A percentile compares a stretch with the other conserved stretches of the same genome.
Evolutionary conservation across 2,113 vertebrate genomes (phyloP).

Genomic region (Heterochromis multidens): DNA sequence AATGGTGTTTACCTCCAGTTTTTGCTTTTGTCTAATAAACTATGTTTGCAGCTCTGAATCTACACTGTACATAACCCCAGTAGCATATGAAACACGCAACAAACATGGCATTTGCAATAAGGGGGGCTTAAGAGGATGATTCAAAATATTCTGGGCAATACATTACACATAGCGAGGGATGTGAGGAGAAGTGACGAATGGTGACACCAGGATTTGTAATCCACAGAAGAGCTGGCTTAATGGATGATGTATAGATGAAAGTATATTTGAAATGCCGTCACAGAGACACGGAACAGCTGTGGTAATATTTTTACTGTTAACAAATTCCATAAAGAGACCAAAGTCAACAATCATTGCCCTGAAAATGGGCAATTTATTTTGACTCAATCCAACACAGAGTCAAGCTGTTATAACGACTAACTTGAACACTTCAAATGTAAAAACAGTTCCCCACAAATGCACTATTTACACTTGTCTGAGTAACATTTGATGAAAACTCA

Average conservation of each 20-base stretch:
- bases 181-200: background rate
- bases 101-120: background rate
- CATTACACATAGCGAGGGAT: background rate
- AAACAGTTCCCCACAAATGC: background rate
- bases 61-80: background rate
- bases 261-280: background rate
- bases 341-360: background rate
- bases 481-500: background rate
- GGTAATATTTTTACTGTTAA: background rate
- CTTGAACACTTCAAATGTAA: background rate
- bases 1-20: conserved; percentile 1
- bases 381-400: rapidly evolving
- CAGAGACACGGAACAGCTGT: background rate
- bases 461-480: background rate
- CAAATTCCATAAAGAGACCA: background rate
- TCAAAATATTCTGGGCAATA: background rate
- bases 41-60: background rate
- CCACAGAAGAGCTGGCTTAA: background rate
- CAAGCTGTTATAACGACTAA: background rate
- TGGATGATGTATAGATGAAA: background rate
- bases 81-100: background rate
- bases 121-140: background rate
- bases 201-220: conserved; percentile 10
- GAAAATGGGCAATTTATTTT: background rate
- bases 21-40: background rate